phyloP scores from a whole-genome alignment of 2,113 vertebrate genomes.

The Toxostoma redivivum region DNA sequence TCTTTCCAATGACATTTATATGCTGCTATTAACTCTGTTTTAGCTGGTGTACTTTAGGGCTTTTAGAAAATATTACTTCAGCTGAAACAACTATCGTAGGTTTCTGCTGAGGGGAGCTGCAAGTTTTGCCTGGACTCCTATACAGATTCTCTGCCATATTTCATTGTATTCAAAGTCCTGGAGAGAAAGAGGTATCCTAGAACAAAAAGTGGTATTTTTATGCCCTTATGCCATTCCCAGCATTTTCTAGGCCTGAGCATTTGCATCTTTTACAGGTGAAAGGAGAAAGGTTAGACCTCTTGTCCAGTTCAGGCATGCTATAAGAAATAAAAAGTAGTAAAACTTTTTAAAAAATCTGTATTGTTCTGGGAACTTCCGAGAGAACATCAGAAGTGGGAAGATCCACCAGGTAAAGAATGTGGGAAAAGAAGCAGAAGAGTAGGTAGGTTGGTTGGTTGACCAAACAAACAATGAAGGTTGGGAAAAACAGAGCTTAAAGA shows the following conservation, averaged over 20 bases:
- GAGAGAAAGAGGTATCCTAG: not conserved
- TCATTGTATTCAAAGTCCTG: not conserved
- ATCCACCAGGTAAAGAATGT: constrained; percentile 23
- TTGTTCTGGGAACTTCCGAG: not conserved
- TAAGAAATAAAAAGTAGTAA: not conserved
- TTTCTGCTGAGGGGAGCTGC: not conserved
- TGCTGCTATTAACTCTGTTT: not conserved
- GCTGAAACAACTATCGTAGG: not conserved
- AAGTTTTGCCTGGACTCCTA: not conserved
- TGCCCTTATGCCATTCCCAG: not conserved
- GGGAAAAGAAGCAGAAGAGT: not conserved
- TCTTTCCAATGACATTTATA: not conserved
- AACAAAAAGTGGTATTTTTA: not conserved
- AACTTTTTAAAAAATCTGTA: not conserved
- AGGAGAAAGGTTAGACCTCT: not conserved
- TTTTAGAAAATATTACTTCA: not conserved
- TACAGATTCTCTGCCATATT: not conserved
- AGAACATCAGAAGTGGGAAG: not conserved
- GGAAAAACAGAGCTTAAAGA: not conserved
- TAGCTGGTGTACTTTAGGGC: not conserved
- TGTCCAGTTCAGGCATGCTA: not conserved
- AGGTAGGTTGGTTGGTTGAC: not conserved
- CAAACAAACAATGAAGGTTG: not conserved
- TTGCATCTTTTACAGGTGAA: not conserved
- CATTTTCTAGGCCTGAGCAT: not conserved